Conservation (phyloP, 2,797 vertebrate genomes). For the Crocidura indochinensis region DNA sequence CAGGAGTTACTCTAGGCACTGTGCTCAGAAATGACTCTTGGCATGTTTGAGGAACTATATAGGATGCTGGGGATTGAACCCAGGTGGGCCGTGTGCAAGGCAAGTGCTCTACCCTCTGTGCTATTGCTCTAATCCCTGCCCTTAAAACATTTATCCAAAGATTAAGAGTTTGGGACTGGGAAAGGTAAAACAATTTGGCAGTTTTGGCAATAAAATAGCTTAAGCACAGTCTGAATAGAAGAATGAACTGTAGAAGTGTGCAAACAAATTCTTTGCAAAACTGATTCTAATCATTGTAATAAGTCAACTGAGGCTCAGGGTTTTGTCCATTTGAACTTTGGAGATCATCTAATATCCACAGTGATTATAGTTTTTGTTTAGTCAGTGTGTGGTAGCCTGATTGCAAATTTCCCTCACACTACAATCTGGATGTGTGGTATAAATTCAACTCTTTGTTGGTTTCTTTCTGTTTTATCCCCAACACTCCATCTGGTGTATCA, state of each 20-base stretch:
- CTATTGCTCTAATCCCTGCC: no score
- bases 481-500: neutral
- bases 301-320: neutral
- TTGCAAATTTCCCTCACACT: conserved; percentile 48
- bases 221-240: neutral
- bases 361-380: conserved; percentile 13
- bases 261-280: neutral
- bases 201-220: conserved; percentile 20
- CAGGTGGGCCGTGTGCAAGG: no score
- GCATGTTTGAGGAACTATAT: no score
- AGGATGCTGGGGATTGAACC: no score
- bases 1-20: no score
- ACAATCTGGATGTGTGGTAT: neutral
- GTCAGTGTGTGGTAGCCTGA: neutral
- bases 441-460: conserved; percentile 1
- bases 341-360: neutral
- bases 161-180: neutral
- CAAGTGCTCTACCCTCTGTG: no score
- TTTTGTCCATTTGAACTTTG: conserved; percentile 18
- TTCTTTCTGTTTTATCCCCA: neutral
- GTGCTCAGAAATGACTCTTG: no score
- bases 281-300: conserved; percentile 35
- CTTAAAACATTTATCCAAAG: conserved; percentile 40
- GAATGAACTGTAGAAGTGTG: conserved; percentile 34
- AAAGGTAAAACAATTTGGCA: neutral